Evolutionary conservation across 1,140 invertebrate genomes (phyloP), one percentile per base, ranked within the genome.

Genomic region (Oncopeltus fasciatus): DNA sequence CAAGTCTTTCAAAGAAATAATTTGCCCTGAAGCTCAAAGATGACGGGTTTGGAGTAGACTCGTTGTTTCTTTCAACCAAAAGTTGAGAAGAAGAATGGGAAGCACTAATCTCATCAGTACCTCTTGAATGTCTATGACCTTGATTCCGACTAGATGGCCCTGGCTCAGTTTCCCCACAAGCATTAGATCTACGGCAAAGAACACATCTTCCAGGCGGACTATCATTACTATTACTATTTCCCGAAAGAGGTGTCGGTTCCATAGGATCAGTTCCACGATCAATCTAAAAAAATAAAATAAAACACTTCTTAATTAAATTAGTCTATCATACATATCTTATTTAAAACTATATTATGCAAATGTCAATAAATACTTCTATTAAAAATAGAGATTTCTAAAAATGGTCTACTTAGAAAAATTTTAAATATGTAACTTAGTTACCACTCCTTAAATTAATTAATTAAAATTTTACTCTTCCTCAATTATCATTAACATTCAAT

Each of bases 201-300:
- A 24, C 20, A 26, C 49, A 53, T 24, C 49, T 26, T n/a, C n/a
- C n/a, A n/a, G n/a, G n/a, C n/a, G n/a, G n/a, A n/a, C n/a, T n/a
- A n/a, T n/a, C n/a, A n/a, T n/a, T n/a, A n/a, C n/a, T n/a, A n/a
- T n/a, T n/a, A n/a, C n/a, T n/a, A 38, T 38, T 38, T 24, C 24
- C 18, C 16, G 5, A 24, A 8, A 14, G 20, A 21, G 29, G 69
- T 26, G 67, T 26, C 2, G 75, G 72, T 67, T 83, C 81, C 81
- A 84, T 83, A 2, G 83, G 82, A 70, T 85, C 83, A 4, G 83
- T 84, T 1, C 83, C 81, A 33, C 81, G 76, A 69, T 83, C 81
- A 67, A 78, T 82, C 81, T 82, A 67, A 47, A 67, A 69, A 58
- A 59, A 57, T 33, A 4, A 31, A 33, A 33, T 2, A 57, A 29